Base-by-base conservation (phyloP, 2,797 vertebrate species). In the Gallinago stenura region DNA sequence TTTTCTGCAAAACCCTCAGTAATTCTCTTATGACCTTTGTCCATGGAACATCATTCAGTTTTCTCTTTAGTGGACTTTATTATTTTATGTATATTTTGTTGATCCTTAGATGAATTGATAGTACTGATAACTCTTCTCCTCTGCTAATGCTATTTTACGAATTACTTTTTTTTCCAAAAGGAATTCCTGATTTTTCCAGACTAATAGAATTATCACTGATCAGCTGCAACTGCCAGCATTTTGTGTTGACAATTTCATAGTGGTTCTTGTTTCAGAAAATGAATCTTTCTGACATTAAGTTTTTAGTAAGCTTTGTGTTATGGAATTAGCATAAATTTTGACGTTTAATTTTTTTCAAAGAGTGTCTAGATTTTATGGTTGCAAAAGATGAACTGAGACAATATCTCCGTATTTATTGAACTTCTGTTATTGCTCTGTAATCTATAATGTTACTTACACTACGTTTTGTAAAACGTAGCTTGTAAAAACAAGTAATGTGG, bases 271-370 rank as follows among this genome's bases (percentile, higher is more conserved):
- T 91, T 62, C 31, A 73, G 41, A 43, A 81, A 56, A 30, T 5
- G 2, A 17, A 3, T 30, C 3, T 64, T 68, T 66, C 25, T 45
- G 62, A 7, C 19, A 28, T 7, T 0, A 7, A 7, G 25, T 25
- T 56, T 6, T 30, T 48, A 62, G 18, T n/a, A 35, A 28, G 5
- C 15, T 35, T n/a, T 56, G 35, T 51, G 9, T 21, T 45, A 22
- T 2, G 24, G 51, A 77, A 9, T 20, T 31, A 61, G 3, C 4
- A 2, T 41, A 35, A 54, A 35, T 69, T 3, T 56, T 12, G 21
- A 20, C 19, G 10, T 76, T 88, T 43, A 7, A 2, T 31, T 30
- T 33, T 60, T 72, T 72, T 7, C 31, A n/a, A 54, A 64, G 11
- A 64, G 11, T 8, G 3, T 31, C 33, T 17, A 13, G 35, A 25